Evolutionary conservation across 2,113 vertebrate genomes (phyloP), one percentile per base, ranked within the genome.

Genomic region (Neogobius melanostomus): DNA sequence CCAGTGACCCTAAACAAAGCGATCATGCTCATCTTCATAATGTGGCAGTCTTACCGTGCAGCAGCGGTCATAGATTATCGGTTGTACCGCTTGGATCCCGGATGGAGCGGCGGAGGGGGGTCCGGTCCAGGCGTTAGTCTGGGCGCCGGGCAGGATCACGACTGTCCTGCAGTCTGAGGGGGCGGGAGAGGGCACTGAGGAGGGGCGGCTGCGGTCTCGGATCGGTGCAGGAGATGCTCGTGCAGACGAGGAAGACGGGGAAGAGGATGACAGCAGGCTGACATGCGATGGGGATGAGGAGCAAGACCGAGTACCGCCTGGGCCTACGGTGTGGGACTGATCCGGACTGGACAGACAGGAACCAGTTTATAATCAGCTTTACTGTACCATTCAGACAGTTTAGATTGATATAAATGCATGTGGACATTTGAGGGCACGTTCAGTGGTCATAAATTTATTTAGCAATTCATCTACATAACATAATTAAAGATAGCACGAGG

Each of bases 311-410:
- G 53, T 1, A 3, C n/a, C 0, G 53, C 21, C 53, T 7, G 3
- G 61, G n/a, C 17, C 44, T 47, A 21, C 61, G 3, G 6, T 9
- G 57, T 43, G 11, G 57, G 28, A 60, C 57, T 60, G 57, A 14
- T 60, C 57, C 28, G 57, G 42, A 60, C 42, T 60, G 57, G 42
- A 60, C 57, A 60, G 56, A 59, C 57, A 44, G 14, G 28, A 4
- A 60, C 42, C 53, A 42, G 11, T 59, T 59, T 59, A 59, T 14
- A 11, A 50, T 14, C 49, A 14, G 4, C 15, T 14, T 51, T 11
- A 51, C 28, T 4, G 28, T 36, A 36, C 28, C 28, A 36, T 36
- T 36, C 28, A 36, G 28, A 5, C 28, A 0, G 28, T 36, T 36
- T 36, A 36, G 28, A 36, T 36, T 36, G 3, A 36, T 3, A 36